Base-by-base conservation (phyloP, 2,888 invertebrate genomes). In the Digitonthophagus gazella region DNA sequence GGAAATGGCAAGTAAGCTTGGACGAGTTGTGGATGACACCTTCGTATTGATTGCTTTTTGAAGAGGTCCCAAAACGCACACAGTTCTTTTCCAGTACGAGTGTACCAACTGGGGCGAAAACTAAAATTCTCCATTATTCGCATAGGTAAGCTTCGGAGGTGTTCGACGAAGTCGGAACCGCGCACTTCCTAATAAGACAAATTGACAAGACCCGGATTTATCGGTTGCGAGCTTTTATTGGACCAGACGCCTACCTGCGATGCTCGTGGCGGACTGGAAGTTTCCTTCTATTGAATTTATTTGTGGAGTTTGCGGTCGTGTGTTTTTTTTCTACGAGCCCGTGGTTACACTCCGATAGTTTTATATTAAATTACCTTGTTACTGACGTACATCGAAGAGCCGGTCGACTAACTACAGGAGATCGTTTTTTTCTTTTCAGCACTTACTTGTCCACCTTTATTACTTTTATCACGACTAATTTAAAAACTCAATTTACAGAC, bases 181-280 rank as follows among this genome's bases (percentile, higher is more conserved):
- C 28, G 28, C 11, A 44, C 28, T 61, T 18, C 61, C 20, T 61
- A 61, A 61, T 61, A 20, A n/a, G 19, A 61, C 61, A 61, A 61
- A 61, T 61, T 61, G 61, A 61, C 61, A 61, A n/a, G 18, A 61
- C 61, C 20, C 61, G 61, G 61, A 61, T 61, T 61, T 61, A 61
- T 61, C 61, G 6, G 19, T 6, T 3, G 28, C 28, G 28, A 44
- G 28, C 8, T 44, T 44, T 44, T 44, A 44, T 44, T 44, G 28
- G 28, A 44, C 28, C 28, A 44, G 28, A 44, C 28, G 28, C 28
- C 28, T 44, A 44, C 28, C 28, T 44, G 11, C 6, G 28, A 44
- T n/a, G n/a, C 28, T 44, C 28, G 28, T 11, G 28, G 28, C 11
- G 11, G 28, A 44, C 28, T 6, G 28, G 28, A 44, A 44, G 28